Base-by-base conservation (phyloP, 2,888 invertebrate species). In the Dryadula phaetusa region DNA sequence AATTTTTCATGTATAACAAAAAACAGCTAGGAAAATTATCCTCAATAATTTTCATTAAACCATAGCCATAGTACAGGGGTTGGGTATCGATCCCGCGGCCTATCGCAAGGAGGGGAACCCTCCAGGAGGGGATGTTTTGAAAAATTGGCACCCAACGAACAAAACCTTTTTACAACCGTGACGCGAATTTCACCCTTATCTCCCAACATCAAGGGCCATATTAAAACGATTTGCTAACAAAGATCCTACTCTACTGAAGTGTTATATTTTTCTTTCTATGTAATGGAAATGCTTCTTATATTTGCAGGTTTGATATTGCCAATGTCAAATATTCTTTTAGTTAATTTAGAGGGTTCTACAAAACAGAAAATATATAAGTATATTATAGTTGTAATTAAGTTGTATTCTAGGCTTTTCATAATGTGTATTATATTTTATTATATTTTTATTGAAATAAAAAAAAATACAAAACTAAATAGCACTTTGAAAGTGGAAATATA, bases 91-190 rank as follows among this genome's bases (percentile, higher is more conserved):
- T 90, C 90, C 84, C 77, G 78, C 82, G 82, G 87, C 87, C 88
- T 86, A 88, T 87, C 86, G 89, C 87, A 88, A 87, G 82, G 85
- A 83, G 87, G 85, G 81, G 81, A 85, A 82, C 84, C 86, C 87
- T 85, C 84, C 82, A 72, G 77, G 79, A 76, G 78, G 82, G 86
- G 84, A 84, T 88, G 90, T 90, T 91, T 90, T 92, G 90, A 91
- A 91, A 92, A 92, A 92, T 92, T 90, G 91, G 89, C 91, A 89
- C 87, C 90, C 83, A 78, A 77, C 79, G 75, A 76, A 73, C 79
- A 80, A 81, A 82, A 81, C 77, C 79, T 81, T 79, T 75, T 76
- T 75, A 74, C 66, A 52, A 62, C 71, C 72, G 70, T 67, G 70
- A 71, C 65, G 68, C 70, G 47, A 72, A 70, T 67, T 64, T 72